phyloP scores from a whole-genome alignment of 2,113 vertebrate species.

The Sinocyclocheilus anophthalmus region DNA sequence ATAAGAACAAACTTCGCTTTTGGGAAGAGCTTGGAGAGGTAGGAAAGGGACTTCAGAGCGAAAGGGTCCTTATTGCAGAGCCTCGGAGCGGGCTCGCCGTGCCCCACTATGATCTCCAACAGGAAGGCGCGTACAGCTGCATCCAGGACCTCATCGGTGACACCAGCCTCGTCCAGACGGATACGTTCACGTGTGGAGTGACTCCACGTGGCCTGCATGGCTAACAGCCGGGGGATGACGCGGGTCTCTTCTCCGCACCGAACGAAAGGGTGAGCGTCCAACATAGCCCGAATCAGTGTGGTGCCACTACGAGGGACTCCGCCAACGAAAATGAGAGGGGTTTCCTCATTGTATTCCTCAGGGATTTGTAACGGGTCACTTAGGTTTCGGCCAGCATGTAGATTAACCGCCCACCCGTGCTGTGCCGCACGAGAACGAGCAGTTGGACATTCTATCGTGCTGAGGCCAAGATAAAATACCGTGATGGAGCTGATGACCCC shows the following conservation, averaged over 20 bases:
- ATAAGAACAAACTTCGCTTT: constrained; percentile 94
- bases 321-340: constrained; percentile 94
- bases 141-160: constrained; percentile 94
- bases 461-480: constrained; percentile 91
- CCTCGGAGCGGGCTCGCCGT: constrained; percentile 91
- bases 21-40: constrained; percentile 93
- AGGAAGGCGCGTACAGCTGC: constrained; percentile 95
- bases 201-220: constrained; percentile 97
- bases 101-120: constrained; percentile 94
- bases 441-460: constrained; percentile 92
- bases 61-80: constrained; percentile 98
- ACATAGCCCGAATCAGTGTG: constrained; percentile 95
- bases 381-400: constrained; percentile 66
- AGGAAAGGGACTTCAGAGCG: constrained; percentile 91
- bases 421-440: constrained; percentile 82
- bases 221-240: constrained; percentile 93
- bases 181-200: constrained; percentile 92
- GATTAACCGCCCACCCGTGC: constrained; percentile 67
- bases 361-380: constrained; percentile 72
- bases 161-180: constrained; percentile 91
- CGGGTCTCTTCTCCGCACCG: constrained; percentile 95
- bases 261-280: constrained; percentile 92
- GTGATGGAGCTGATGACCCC: constrained; percentile 90
- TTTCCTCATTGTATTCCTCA: constrained; percentile 88
- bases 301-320: constrained; percentile 95